Base-by-base conservation (phyloP, 2,888 invertebrate genomes). In the Tetramorium bicarinatum region DNA sequence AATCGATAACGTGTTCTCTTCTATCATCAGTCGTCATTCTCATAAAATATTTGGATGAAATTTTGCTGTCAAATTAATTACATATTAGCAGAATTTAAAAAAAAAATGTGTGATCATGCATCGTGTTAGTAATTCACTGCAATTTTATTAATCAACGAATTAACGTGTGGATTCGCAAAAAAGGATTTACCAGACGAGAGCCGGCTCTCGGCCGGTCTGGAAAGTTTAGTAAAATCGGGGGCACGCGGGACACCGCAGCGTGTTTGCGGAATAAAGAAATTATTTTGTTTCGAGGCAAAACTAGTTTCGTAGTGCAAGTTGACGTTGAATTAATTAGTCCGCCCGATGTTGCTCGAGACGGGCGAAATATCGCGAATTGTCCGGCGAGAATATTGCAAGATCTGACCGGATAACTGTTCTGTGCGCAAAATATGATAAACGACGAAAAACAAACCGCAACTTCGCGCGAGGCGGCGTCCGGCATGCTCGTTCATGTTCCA, bases 1-100 rank as follows among this genome's bases (percentile, higher is more conserved):
- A 86, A 90, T 90, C 89, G 87, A 90, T 89, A 90, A 87, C 85
- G 74, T 79, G 71, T 71, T 47, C 79, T 34, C 44, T 61, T 21
- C 75, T 59, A 41, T 11, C 82, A 56, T 34, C 9, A 29, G 11
- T 47, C 82, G 69, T 69, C 59, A n/a, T 34, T 25, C 25, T 47
- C 6, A 3, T 74, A 29, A 29, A 25, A 59, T 29, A 11, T 56
- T 25, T 41, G 0, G 21, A 41, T 25, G n/a, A 4, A 15, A 21
- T 52, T 52, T 34, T 15, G 4, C 29, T 38, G 38, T 7, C 4
- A 21, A 38, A 54, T 54, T 29, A 15, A 8, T 34, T 4, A 4
- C 4, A 34, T 38, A n/a, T n/a, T 29, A 15, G 11, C 1, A 29
- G 8, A 62, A 61, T 15, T 62, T 15, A 4, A 1, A 49, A 21